These are phyloP conservation scores for Morpho helenor DNA, from an alignment of 2,888 invertebrate genomes.

Conservation along the genomic window DNA sequence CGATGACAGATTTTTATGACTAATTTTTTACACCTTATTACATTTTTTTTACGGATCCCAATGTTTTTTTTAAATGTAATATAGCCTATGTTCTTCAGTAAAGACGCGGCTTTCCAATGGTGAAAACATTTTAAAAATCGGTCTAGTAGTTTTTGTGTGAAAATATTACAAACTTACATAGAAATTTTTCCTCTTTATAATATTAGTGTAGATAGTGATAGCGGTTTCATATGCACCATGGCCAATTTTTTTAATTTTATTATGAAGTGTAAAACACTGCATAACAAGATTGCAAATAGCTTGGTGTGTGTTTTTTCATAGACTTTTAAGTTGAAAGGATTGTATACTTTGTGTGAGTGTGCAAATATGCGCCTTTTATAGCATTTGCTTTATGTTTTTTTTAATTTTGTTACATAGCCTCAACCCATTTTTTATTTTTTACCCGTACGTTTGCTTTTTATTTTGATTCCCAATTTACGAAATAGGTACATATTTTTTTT, in stretches of 20 bases:
- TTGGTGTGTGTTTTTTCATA: background rate
- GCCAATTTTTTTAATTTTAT: slow-evolving; percentile 5
- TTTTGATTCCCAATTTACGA: background rate
- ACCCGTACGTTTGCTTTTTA: background rate
- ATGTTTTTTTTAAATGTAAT: too few relatives aligned
- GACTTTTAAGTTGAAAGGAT: slow-evolving; percentile 7
- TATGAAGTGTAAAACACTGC: slow-evolving; percentile 1
- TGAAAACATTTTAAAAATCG: too few relatives aligned
- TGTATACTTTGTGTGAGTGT: slow-evolving; percentile 24
- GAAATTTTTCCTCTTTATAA: too few relatives aligned
- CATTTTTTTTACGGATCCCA: too few relatives aligned
- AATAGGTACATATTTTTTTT: too few relatives aligned
- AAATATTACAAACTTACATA: too few relatives aligned
- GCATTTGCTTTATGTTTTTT: slow-evolving; percentile 31
- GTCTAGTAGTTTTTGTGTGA: too few relatives aligned
- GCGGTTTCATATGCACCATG: slow-evolving; percentile 6
- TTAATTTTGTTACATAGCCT: slow-evolving; percentile 24
- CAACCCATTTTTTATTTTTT: slow-evolving; percentile 30
- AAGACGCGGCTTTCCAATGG: too few relatives aligned
- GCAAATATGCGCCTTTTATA: slow-evolving; percentile 27
- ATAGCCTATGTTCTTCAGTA: too few relatives aligned
- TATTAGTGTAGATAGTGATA: too few relatives aligned
- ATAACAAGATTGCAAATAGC: slow-evolving; percentile 3
- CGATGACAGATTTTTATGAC: too few relatives aligned
- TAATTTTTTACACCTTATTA: too few relatives aligned